phyloP scores from a whole-genome alignment of 2,113 vertebrate genomes.

The Cercocebus atys region DNA sequence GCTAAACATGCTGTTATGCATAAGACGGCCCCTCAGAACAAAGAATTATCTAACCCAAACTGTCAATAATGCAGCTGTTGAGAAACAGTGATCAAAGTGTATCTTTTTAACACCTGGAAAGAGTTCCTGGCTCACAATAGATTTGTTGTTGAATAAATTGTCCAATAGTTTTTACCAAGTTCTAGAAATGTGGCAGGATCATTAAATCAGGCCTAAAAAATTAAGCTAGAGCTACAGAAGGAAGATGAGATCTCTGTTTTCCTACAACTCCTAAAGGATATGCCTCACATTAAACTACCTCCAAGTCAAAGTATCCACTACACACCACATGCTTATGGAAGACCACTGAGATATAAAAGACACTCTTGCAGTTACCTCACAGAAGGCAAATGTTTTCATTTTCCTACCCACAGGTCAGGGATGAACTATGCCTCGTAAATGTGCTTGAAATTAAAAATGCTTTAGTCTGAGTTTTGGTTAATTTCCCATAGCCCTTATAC shows the following conservation, averaged over 20 bases:
- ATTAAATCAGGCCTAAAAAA: conserved; percentile 29
- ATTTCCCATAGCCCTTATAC: not conserved
- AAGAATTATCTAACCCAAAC: not conserved
- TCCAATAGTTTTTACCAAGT: not conserved
- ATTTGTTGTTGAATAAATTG: not conserved
- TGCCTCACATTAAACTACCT: conserved; percentile 10
- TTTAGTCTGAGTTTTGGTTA: not conserved
- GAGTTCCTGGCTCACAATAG: not conserved
- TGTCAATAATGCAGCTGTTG: not conserved
- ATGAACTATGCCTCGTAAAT: conserved; percentile 12
- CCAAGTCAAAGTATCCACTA: conserved; percentile 1
- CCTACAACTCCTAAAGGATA: not conserved
- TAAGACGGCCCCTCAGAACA: not conserved
- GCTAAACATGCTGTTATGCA: not conserved
- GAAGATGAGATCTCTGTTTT: not conserved
- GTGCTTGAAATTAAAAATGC: conserved; percentile 26
- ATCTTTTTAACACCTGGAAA: conserved; percentile 27
- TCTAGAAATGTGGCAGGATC: conserved; percentile 23
- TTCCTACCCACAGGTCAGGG: not conserved
- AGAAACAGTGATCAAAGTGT: not conserved
- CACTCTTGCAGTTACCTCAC: not conserved
- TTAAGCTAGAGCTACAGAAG: not conserved
- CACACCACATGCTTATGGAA: not conserved
- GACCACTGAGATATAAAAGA: not conserved
- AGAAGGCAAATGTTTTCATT: conserved; percentile 30